Base-by-base conservation (phyloP, 2,113 vertebrate genomes). In the Eleginops maclovinus region DNA sequence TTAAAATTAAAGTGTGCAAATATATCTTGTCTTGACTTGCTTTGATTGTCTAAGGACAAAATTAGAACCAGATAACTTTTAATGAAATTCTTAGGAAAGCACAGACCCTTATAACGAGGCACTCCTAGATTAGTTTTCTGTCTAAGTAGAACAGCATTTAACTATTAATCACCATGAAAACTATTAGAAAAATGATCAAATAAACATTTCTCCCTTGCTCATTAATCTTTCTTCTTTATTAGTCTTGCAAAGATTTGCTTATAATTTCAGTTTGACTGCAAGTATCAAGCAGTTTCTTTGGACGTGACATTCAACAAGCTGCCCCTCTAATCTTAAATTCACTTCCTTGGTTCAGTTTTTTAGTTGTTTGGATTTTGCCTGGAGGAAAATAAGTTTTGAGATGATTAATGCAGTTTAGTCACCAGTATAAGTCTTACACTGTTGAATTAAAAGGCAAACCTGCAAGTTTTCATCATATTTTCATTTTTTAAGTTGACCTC, bases 281-380 rank as follows among this genome's bases (percentile, higher is more conserved):
- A 46, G 12, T 58, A 54, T 17, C 36, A 46, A 19, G 22, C 41
- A 17, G 15, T 50, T 28, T 14, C 3, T 4, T 71, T 19, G 24
- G 50, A 21, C 22, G 55, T 72, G 56, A 68, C 46, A 77, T 64
- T 73, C 51, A 73, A 47, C 46, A 21, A 19, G n/a, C 16, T n/a
- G 11, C 31, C 26, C 21, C 51, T 36, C 26, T 54, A 68, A 64
- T 73, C 63, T 77, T n/a, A n/a, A n/a, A n/a, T n/a, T n/a, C n/a
- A n/a, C n/a, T n/a, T n/a, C n/a, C n/a, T n/a, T n/a, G n/a, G n/a
- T n/a, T n/a, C n/a, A n/a, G n/a, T n/a, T 14, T 70, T 36, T 62
- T 63, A 24, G 67, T 79, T 75, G 36, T 80, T 62, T 55, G 56
- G 15, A 46, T 51, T 64, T 68, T 22, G 17, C 24, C 47, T 55